These are phyloP conservation scores for Entelurus aequoreus DNA, from an alignment of 2,113 vertebrate species.

Conservation along the genomic window DNA sequence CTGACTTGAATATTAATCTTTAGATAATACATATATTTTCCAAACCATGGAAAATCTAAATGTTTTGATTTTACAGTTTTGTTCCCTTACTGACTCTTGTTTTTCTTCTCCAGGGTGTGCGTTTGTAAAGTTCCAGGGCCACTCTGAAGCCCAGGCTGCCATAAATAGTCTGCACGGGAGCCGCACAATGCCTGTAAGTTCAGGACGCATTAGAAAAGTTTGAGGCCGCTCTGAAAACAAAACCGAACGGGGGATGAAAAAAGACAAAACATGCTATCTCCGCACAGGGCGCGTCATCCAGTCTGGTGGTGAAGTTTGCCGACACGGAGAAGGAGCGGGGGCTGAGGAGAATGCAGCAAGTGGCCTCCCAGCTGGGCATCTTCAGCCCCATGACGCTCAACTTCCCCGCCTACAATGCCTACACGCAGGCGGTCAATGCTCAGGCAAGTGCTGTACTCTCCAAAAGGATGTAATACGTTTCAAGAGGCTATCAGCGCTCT, in stretches of 20 bases:
- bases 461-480: slow-evolving; percentile 69
- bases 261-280: background rate
- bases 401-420: slow-evolving; percentile 87
- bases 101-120: slow-evolving; percentile 76
- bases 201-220: slow-evolving; percentile 5
- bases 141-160: slow-evolving; percentile 86
- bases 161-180: slow-evolving; percentile 88
- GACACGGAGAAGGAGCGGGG: slow-evolving; percentile 90
- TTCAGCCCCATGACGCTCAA: slow-evolving; percentile 88
- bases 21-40: too few relatives aligned
- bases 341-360: slow-evolving; percentile 87
- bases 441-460: slow-evolving; percentile 46
- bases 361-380: slow-evolving; percentile 86
- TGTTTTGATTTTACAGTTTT: background rate
- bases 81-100: background rate
- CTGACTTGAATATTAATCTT: too few relatives aligned
- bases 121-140: slow-evolving; percentile 89
- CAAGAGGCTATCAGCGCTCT: slow-evolving; percentile 67
- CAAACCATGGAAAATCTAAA: too few relatives aligned
- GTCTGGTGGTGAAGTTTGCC: slow-evolving; percentile 90
- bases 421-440: slow-evolving; percentile 84
- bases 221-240: background rate
- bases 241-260: too few relatives aligned
- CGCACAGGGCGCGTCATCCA: slow-evolving; percentile 83
- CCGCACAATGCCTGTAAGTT: slow-evolving; percentile 82